Base-by-base conservation (phyloP, 2,113 vertebrate genomes). In the Macaca nemestrina region DNA sequence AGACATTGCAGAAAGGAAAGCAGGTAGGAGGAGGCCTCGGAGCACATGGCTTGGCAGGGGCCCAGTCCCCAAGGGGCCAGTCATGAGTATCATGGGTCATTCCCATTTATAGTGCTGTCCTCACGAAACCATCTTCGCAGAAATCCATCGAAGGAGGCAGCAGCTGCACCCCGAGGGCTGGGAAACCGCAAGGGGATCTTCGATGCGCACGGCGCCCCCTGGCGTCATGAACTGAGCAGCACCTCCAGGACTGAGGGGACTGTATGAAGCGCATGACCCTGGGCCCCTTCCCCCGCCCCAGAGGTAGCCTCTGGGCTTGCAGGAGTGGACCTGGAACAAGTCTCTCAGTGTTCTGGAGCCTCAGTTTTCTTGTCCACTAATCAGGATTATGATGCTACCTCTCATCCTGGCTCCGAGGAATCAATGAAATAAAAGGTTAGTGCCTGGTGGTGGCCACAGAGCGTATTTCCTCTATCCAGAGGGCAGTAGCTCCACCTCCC, bases 201-300 rank as follows among this genome's bases (percentile, higher is more conserved):
- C 25, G 5, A 4, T 2, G 50, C 0, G 2, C 17, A 10, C 4
- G 5, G 86, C 2, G 0, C 12, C 87, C 67, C 87, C 25, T 48
- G 50, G 91, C 0, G 23, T 22, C 2, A 4, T 3, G 32, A 2
- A 4, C 35, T 8, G 55, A 59, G 32, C 38, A 1, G 4, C 0
- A 11, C 50, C 0, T 1, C 5, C 82, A 17, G 68, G 40, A 27
- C 1, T 7, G 43, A 1, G 2, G 22, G 2, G 57, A 22, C 57
- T 3, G 30, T 8, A 11, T 38, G 57, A 6, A 35, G 84, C 27
- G 10, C 1, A 0, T 40, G 2, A 16, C 89, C 61, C 61, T 22
- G 13, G 0, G 23, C 6, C 48, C 86, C n/a, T 6, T 70, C 27
- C 68, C 50, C 52, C 16, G 8, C 30, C 38, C 61, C 20, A 57